These are phyloP conservation scores for Poeciliopsis presidionis DNA, from an alignment of 2,797 vertebrate species.

Conservation along the genomic window DNA sequence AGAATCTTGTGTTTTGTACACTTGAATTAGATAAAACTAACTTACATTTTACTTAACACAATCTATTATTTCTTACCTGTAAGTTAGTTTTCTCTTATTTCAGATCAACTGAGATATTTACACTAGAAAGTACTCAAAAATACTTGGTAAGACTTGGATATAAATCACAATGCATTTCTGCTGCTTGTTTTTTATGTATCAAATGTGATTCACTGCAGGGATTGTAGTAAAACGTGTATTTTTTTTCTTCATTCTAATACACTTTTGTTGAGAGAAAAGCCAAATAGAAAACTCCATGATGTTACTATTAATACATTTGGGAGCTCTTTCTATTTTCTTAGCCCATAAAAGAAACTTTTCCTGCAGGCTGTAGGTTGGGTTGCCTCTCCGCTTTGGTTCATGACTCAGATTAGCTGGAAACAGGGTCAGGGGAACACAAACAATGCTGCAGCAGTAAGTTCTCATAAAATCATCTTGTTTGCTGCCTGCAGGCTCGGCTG, in stretches of 20 bases:
- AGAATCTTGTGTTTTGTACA: too few relatives aligned
- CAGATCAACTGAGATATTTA: too few relatives aligned
- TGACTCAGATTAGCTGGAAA: neutral
- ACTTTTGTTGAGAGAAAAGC: neutral
- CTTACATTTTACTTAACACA: too few relatives aligned
- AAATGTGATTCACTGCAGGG: neutral
- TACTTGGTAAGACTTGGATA: too few relatives aligned
- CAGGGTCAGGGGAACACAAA: slow-evolving; percentile 6
- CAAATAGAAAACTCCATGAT: neutral
- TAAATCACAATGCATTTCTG: too few relatives aligned
- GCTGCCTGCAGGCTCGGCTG: neutral
- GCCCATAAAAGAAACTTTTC: neutral
- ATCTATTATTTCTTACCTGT: too few relatives aligned
- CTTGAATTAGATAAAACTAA: too few relatives aligned
- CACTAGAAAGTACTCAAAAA: too few relatives aligned
- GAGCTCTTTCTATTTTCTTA: neutral
- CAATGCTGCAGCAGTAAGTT: neutral
- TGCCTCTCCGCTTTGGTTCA: neutral
- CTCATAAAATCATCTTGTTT: slow-evolving; percentile 1
- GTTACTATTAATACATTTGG: neutral
- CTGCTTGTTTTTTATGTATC: too few relatives aligned
- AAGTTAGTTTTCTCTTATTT: too few relatives aligned
- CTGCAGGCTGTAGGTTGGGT: neutral
- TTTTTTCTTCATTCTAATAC: neutral
- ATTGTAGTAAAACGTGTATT: neutral